These are phyloP conservation scores for Pseudomyrmex concolor DNA, from an alignment of 1,140 invertebrate genomes.

Conservation along the genomic window DNA sequence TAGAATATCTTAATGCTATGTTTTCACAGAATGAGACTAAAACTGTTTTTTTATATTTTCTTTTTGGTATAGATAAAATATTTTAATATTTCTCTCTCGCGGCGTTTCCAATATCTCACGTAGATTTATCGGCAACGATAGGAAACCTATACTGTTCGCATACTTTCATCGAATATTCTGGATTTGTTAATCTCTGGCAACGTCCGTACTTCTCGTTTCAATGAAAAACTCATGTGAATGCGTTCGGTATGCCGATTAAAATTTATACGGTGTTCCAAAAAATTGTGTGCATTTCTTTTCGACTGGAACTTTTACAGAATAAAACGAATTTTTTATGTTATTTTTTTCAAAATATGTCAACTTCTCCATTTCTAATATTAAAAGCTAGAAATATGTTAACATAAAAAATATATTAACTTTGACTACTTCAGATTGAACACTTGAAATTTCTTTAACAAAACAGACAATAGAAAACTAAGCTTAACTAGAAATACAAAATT, in stretches of 20 bases:
- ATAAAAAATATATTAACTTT: no score
- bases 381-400: no score
- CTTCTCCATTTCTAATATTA: neutral
- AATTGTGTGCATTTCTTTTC: neutral
- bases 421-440: no score
- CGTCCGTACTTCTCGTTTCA: conserved; percentile 12
- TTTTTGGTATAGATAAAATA: conserved; percentile 33
- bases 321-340: neutral
- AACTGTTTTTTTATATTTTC: conserved; percentile 26
- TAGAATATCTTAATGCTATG: conserved; percentile 9
- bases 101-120: conserved; percentile 19
- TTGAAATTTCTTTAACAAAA: no score
- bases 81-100: conserved; percentile 15
- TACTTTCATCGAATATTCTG: neutral
- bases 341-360: neutral
- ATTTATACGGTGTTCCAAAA: conserved; percentile 23
- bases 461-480: no score
- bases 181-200: conserved; percentile 30
- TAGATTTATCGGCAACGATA: conserved; percentile 33
- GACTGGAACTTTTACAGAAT: neutral
- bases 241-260: conserved; percentile 2
- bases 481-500: no score
- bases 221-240: conserved; percentile 25
- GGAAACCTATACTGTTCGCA: conserved; percentile 40
- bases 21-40: neutral